Base-by-base conservation (phyloP, 2,797 vertebrate species). In the Denticeps clupeoides region DNA sequence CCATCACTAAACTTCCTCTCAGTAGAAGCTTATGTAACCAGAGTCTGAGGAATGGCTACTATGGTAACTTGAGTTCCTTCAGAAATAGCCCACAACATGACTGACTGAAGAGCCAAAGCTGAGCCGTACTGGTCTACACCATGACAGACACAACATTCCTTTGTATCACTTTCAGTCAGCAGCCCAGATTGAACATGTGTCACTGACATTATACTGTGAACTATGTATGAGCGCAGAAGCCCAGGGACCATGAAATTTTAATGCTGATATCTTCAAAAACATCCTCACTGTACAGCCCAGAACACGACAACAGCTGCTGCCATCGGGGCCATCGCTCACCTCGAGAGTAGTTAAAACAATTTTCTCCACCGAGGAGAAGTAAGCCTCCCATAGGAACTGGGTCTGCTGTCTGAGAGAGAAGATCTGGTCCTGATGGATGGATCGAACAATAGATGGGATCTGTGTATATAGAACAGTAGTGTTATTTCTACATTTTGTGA, bases 361-460 rank as follows among this genome's bases (percentile, higher is more conserved):
- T 84, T 90, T 97, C 84, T 99, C 93, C 72, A 99, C 89, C 69
- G 94, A 97, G 79, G 89, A 97, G 85, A 98, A 99, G 81, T 99
- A 99, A 68, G 94, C 92, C 79, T 99, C 95, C 95, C 94, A 99
- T 65, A 98, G 87, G 77, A 98, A 90, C 85, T 99, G 95, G 41
- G 94, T 99, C 82, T 97, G 94, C 79, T 99, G 95, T 77, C 91
- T 89, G 78, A 99, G 86, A 71, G 94, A 90, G 77, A 99, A 82
- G 80, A 99, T 99, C 83, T 89, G 89, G 80, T 98, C 94, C 79
- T 91, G 92, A 86, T 97, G 90, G 76, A 98, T 95, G 85, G 93
- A 96, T 73, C 89, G 91, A 71, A 96, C 89, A 63, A 92, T 97
- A 65, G 92, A 96, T 63, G 95, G 93, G 78, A 99, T 91, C 95